Percentiles rank a stretch among this genome's conserved stretches.
Conservation (phyloP, 2,888 invertebrate genomes). For the Odontothrips loti region DNA sequence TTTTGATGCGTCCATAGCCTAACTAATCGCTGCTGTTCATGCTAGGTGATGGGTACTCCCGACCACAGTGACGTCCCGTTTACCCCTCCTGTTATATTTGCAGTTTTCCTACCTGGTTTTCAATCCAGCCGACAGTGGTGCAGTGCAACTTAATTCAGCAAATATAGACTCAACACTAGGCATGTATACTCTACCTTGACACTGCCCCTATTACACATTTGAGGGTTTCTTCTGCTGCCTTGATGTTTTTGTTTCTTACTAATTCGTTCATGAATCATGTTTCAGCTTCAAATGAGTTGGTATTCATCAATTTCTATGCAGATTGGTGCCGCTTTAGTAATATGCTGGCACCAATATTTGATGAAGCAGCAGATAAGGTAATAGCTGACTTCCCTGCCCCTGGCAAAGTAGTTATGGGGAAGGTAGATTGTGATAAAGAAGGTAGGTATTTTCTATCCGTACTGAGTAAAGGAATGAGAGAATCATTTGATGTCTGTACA, state of each 20-base stretch:
- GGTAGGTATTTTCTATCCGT: conserved; percentile 48
- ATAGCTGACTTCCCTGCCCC: conserved; percentile 67
- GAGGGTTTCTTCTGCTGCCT: not conserved
- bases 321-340: conserved; percentile 99
- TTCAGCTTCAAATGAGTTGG: conserved; percentile 91
- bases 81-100: conserved; percentile 39
- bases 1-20: not conserved
- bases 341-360: conserved; percentile 91
- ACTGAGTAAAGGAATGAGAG: not conserved
- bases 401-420: conserved; percentile 87
- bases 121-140: conserved; percentile 75
- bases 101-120: conserved; percentile 58
- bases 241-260: not conserved
- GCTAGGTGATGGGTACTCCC: not conserved
- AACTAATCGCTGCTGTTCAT: not conserved
- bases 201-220: not conserved
- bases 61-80: not conserved
- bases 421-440: conserved; percentile 96
- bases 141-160: conserved; percentile 71
- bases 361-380: conserved; percentile 89
- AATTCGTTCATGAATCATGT: conserved; percentile 42
- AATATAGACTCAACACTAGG: conserved; percentile 83
- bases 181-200: conserved; percentile 47
- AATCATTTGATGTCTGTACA: not conserved
- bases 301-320: conserved; percentile 98